phyloP scores from a whole-genome alignment of 2,888 invertebrate species.

The Hymenopus coronatus region DNA sequence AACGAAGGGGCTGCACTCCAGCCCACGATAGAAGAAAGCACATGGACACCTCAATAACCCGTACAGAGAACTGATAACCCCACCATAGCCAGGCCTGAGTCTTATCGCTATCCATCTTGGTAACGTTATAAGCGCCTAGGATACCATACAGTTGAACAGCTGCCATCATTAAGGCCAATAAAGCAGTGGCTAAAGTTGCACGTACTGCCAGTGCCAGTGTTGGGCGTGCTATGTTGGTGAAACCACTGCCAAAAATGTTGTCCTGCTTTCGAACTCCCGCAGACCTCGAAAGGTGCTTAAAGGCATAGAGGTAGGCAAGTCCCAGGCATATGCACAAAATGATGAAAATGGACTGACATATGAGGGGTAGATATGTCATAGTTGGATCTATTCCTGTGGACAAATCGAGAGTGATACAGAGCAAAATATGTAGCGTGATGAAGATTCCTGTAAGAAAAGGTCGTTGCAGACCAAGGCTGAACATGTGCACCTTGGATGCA shows the following conservation, averaged over 20 bases:
- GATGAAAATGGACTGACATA: slow-evolving; percentile 83
- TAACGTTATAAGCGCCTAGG: slow-evolving; percentile 56
- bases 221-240: slow-evolving; percentile 44
- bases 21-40: slow-evolving; percentile 84
- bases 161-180: slow-evolving; percentile 79
- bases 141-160: slow-evolving; percentile 81
- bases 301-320: slow-evolving; percentile 79
- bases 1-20: slow-evolving; percentile 64
- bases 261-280: slow-evolving; percentile 54
- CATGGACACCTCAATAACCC: slow-evolving; percentile 83
- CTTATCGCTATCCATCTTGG: slow-evolving; percentile 45
- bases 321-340: slow-evolving; percentile 81
- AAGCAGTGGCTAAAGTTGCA: slow-evolving; percentile 81
- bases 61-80: slow-evolving; percentile 84
- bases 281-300: slow-evolving; percentile 71
- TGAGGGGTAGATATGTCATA: slow-evolving; percentile 65
- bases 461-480: slow-evolving; percentile 59
- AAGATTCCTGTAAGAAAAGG: slow-evolving; percentile 76
- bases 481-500: slow-evolving; percentile 58
- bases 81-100: slow-evolving; percentile 79
- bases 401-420: slow-evolving; percentile 81
- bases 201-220: slow-evolving; percentile 80
- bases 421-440: slow-evolving; percentile 72
- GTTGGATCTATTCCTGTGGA: slow-evolving; percentile 47
- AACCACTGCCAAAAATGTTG: slow-evolving; percentile 46